Percentiles rank a stretch among this genome's conserved stretches.
Conservation (phyloP, 2,888 invertebrate species). For the Nephrotoma appendiculata region DNA sequence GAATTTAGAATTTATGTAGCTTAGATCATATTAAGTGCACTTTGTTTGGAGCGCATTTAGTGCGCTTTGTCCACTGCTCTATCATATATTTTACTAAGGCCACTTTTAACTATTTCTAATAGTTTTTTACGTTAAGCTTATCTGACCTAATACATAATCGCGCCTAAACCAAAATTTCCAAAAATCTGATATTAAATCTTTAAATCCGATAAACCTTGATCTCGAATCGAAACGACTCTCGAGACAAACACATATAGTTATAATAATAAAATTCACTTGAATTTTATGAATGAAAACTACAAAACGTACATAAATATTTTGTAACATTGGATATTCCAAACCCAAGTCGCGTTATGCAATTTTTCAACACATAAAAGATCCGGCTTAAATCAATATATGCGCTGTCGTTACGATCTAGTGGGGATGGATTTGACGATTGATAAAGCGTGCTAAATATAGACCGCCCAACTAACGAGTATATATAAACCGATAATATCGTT, state of each 20-base stretch:
- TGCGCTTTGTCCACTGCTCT: no score
- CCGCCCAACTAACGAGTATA: not conserved
- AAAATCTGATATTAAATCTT: not conserved
- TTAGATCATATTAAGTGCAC: no score
- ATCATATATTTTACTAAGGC: no score
- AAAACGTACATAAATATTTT: not conserved
- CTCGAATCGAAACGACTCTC: not conserved
- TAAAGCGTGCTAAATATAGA: not conserved
- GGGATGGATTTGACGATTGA: not conserved
- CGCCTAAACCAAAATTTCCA: not conserved
- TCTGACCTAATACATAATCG: not conserved
- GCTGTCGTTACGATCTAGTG: not conserved
- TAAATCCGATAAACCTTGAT: not conserved
- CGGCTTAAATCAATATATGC: not conserved
- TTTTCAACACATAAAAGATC: not conserved
- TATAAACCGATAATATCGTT: not conserved
- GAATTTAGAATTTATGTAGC: no score
- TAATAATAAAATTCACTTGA: not conserved
- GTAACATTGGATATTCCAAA: not conserved
- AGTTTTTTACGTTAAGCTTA: no score
- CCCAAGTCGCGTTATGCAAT: not conserved
- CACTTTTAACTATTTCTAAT: no score
- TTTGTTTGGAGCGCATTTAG: no score
- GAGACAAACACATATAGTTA: not conserved
- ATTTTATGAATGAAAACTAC: not conserved